phyloP scores from a whole-genome alignment of 2,888 invertebrate species.

The Hypselothyrea guttata region DNA sequence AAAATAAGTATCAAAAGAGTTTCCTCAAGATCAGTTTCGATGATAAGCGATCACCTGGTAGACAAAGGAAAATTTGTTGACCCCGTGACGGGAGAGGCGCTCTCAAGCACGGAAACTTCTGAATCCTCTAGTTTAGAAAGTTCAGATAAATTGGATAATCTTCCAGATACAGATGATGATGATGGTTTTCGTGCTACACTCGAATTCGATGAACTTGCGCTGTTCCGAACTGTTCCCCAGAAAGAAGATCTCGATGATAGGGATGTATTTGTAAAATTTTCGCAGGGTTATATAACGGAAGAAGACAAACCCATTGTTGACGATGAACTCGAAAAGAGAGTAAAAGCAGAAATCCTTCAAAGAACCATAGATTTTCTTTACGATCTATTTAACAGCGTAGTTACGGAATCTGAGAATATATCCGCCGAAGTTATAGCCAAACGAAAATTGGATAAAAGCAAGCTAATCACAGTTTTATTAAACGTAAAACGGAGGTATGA shows the following conservation, averaged over 20 bases:
- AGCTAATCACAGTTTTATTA: constrained; percentile 35
- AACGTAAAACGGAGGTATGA: constrained; percentile 4
- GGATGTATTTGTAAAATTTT: constrained; percentile 19
- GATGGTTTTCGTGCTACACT: not conserved
- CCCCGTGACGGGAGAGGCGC: constrained; percentile 27
- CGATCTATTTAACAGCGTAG: constrained; percentile 33
- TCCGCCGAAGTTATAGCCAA: constrained; percentile 34
- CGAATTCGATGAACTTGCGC: not conserved
- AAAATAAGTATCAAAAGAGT: not conserved
- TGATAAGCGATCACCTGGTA: not conserved
- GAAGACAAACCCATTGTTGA: not conserved
- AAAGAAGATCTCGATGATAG: not conserved
- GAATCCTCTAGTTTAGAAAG: not conserved
- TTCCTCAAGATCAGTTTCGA: no score
- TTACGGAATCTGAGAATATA: constrained; percentile 43
- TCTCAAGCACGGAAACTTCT: not conserved
- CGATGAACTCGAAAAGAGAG: not conserved
- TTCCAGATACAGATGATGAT: not conserved
- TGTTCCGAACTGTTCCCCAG: not conserved
- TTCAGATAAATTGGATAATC: not conserved
- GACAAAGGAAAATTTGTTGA: constrained; percentile 47
- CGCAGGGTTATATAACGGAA: not conserved
- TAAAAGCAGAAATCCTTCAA: not conserved
- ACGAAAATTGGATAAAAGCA: constrained; percentile 56
- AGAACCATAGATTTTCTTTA: constrained; percentile 47